Evolutionary conservation across 2,113 vertebrate genomes (phyloP), one percentile per base, ranked within the genome.

Genomic region (Formicarius rufipectus): DNA sequence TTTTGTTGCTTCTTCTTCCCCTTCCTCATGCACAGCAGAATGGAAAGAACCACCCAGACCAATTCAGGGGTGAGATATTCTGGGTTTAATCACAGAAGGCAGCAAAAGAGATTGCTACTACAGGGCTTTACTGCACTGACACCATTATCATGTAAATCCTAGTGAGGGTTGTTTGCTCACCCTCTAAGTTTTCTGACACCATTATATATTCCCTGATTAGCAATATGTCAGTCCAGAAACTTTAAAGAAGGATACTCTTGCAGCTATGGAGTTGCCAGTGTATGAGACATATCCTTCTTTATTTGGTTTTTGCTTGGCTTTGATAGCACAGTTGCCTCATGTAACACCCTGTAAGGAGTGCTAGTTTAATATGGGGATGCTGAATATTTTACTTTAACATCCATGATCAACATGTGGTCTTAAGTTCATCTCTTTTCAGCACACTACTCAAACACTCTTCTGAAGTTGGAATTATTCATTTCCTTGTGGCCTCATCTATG

Each of bases 401-500:
- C 31, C 82, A 60, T 4, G 13, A 64, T 64, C 69, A 91, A 76
- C 84, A 49, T 55, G 55, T 71, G 74, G 85, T 88, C 21, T 47
- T 47, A 90, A 90, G 75, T 55, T 92, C 71, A 40, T 23, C 35
- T 73, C 67, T 93, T 94, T 90, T 83, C 87, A 85, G 39, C 91
- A 91, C 42, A 31, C 49, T 82, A 79, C 85, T 91, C 90, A 88
- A 86, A 87, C 66, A 82, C 67, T 52, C 33, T 71, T 87, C 77
- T 94, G 81, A 95, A 90, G 62, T 2, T 69, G 75, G 33, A 75
- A 87, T 83, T 89, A 79, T 76, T 76, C 11, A 73, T 87, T 94
- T 94, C 77, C 81, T 96, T 76, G 50, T 89, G 93, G 84, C 40
- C 35, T 91, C 44, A 67, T 81, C 80, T 79, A 42, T 60, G 62